Evolutionary conservation across 2,888 invertebrate genomes (phyloP), one percentile per base, ranked within the genome.

Genomic region (Entomobrya multifasciata): DNA sequence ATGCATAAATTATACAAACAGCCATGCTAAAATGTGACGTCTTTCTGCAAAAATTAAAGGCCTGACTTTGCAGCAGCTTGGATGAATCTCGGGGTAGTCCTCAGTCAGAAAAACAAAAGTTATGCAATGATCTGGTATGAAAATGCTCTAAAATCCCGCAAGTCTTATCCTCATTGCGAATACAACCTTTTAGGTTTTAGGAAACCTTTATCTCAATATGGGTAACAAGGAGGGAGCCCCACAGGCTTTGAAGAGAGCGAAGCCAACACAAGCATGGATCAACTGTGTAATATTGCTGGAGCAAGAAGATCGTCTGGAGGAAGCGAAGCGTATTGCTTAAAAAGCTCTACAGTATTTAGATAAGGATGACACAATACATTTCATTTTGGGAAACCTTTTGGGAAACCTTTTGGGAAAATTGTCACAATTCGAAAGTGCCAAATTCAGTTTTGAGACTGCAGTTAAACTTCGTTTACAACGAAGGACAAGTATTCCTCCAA

Each of bases 31-130:
- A n/a, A n/a, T n/a, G n/a, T n/a, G n/a, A n/a, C n/a, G n/a, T n/a
- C n/a, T n/a, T n/a, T n/a, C n/a, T n/a, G n/a, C n/a, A n/a, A n/a
- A n/a, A n/a, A n/a, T n/a, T n/a, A 11, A 15, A 96, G 97, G 91
- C 94, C 95, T 44, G 96, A 96, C 92, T 99, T 98, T 93, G 96
- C 98, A 1, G 96, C 98, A 0, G 99, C 98, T 0, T 99, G 98
- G 98, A 99, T 99, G 98, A 99, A 99, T 93, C 94, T 99, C 78
- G 99, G 98, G 17, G 98, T 99, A 91, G 96, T 98, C 41, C 94
- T 97, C 89, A 95, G 97, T 0, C 94, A 95, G 52, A 95, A 95
- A 90, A 94, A 95, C 87, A 94, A 94, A 88, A 92, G 94, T 1
- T 95, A 96, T 91, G 96, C 98, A 0, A 95, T 96, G 92, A 92